Evolutionary conservation across 2,888 invertebrate genomes (phyloP), one percentile per base, ranked within the genome.

Genomic region (Romanomermis culicivorax): DNA sequence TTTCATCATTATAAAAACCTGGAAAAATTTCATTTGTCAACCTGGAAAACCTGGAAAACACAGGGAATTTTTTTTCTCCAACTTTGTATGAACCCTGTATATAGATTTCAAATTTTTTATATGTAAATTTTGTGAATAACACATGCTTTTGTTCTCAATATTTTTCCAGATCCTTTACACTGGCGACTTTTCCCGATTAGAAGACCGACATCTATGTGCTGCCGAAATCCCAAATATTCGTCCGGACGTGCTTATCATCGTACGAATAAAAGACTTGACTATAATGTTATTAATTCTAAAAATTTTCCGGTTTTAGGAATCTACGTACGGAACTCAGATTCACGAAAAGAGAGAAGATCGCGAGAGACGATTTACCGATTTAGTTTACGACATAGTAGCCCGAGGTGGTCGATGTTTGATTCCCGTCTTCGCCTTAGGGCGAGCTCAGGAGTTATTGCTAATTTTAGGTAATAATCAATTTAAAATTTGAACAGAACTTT

Each of bases 171-270:
- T 48, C 36, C 20, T 57, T 4, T 54, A 57, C 29, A 58, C 52
- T 30, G 97, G 97, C 0, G 97, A 99, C 68, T 99, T 97, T 70
- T 95, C 95, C 1, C 76, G 97, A 50, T 89, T 95, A 73, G 97
- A 97, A 71, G 97, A 99, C 73, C 76, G 97, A 7, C 97, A 99
- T 79, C 78, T 99, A 62, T 95, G 95, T 88, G 89, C 95, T 1
- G 97, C 97, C 0, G 97, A 99, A 74, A 85, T 99, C 64, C 97
- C 97, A 0, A 84, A 82, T 23, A 81, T 89, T 55, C 83, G 83
- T 62, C 97, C 97, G 0, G 95, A 99, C 72, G 87, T 99, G 1
- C 76, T 99, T 3, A 97, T 97, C 54, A 91, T 87, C 0, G 83
- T 82, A 69, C 72, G 75, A 26, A 2, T 20, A 7, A 52, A n/a